Percentiles rank a stretch among this genome's conserved stretches.
Evolutionary conservation across 2,113 vertebrate genomes (phyloP).

Genomic region (Nothobranchius furzeri): DNA sequence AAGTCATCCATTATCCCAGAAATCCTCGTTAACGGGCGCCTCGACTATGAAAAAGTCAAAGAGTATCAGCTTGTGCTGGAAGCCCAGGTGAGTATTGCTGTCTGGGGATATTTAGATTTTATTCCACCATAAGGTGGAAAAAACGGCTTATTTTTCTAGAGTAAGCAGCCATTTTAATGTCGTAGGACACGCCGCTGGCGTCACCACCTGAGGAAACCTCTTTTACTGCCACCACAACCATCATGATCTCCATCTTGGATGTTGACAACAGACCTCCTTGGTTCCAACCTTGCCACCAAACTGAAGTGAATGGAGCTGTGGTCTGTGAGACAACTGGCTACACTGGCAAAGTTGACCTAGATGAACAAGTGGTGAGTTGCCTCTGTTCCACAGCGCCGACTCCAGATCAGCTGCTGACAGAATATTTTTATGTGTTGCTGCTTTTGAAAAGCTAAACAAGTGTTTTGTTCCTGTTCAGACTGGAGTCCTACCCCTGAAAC

Average conservation of each 20-base stretch:
- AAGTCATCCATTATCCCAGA: conserved; percentile 47
- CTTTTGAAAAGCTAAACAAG: background rate
- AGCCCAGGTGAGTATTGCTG: conserved; percentile 77
- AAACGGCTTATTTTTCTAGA: background rate
- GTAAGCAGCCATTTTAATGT: background rate
- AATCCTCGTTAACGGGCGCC: conserved; percentile 61
- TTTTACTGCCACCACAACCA: conserved; percentile 63
- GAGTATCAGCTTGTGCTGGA: conserved; percentile 57
- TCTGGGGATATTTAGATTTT: background rate
- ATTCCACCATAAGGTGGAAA: background rate
- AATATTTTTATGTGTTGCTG: too few species aligned
- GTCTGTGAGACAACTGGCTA: conserved; percentile 80
- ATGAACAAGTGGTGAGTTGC: conserved; percentile 64
- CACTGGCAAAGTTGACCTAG: conserved; percentile 64
- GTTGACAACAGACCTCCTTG: conserved; percentile 82
- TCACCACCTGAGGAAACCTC: fast-evolving
- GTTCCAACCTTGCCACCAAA: conserved; percentile 80
- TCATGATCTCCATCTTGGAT: conserved; percentile 73
- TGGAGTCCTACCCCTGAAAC: conserved; percentile 68
- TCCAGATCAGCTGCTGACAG: background rate
- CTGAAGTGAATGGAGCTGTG: fast-evolving
- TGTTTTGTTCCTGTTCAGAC: conserved; percentile 61
- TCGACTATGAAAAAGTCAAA: conserved; percentile 79
- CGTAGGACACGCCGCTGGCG: conserved; percentile 68
- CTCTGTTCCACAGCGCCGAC: background rate